Evolutionary conservation across 1,140 invertebrate genomes (phyloP).

Genomic region (Drosophila persimilis): DNA sequence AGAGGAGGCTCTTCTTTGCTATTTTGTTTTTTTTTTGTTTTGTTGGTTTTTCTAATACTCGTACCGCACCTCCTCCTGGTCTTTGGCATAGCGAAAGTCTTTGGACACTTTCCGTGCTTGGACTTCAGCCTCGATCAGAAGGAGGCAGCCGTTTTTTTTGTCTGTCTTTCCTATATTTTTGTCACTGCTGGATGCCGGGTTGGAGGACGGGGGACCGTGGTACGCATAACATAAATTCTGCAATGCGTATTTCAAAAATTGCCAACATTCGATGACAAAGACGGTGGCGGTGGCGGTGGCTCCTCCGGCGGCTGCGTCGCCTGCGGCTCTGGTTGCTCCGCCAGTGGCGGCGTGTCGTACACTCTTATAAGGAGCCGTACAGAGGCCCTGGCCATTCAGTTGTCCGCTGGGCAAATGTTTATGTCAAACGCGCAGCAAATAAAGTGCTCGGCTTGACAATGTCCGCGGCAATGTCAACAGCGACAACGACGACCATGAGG

Average conservation of each 20-base stretch:
- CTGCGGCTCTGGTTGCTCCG: conserved; percentile 4
- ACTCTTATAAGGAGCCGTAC: conserved; percentile 74
- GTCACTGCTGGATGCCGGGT: conserved; percentile 47
- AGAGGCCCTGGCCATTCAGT: conserved; percentile 75
- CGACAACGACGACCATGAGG: conserved; percentile 32
- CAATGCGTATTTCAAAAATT: conserved; percentile 80
- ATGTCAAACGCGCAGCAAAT: conserved; percentile 79
- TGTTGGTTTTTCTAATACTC: conserved; percentile 23
- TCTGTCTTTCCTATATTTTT: conserved; percentile 54
- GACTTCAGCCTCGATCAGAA: conserved; percentile 29
- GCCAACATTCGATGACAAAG: conserved; percentile 59
- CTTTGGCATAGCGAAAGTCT: conserved; percentile 66
- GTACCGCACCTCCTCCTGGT: neutral
- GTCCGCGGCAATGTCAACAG: conserved; percentile 72
- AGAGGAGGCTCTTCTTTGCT: conserved; percentile 50
- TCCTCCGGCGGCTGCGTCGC: conserved; percentile 15
- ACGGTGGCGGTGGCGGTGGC: conserved; percentile 22
- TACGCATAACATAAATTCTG: conserved; percentile 80
- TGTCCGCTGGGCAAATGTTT: conserved; percentile 80
- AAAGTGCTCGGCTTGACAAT: conserved; percentile 79
- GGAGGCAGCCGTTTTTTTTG: conserved; percentile 41
- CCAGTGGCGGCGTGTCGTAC: conserved; percentile 61
- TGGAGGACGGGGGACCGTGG: conserved; percentile 42
- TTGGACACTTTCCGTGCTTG: conserved; percentile 68
- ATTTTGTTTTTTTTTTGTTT: neutral